Evolutionary conservation across 2,888 invertebrate genomes (phyloP).

Genomic region (Drosophila cyrtoloma): DNA sequence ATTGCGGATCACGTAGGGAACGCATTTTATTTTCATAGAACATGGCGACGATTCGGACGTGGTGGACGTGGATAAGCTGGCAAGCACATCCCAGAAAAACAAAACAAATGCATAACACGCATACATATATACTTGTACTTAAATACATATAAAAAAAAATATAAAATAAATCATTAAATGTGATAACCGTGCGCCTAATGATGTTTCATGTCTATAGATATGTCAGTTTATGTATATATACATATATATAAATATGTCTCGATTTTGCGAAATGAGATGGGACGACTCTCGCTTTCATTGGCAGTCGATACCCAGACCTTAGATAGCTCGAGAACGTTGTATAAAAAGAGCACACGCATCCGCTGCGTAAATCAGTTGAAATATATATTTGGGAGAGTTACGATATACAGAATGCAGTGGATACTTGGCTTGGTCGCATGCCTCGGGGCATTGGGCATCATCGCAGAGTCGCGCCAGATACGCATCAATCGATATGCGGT

Average conservation of each 20-base stretch:
- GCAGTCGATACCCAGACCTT: conserved; percentile 35
- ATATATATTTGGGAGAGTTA: conserved; percentile 32
- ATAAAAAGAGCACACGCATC: conserved; percentile 58
- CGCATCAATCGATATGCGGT: conserved; percentile 77
- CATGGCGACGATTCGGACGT: conserved; percentile 76
- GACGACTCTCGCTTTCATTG: conserved; percentile 73
- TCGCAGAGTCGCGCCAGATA: conserved; percentile 70
- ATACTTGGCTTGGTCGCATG: conserved; percentile 35
- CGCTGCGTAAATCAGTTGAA: conserved; percentile 59
- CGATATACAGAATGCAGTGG: conserved; percentile 53
- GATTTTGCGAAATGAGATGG: conserved; percentile 29
- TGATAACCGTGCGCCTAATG: conserved; percentile 72
- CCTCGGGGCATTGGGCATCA: conserved; percentile 39
- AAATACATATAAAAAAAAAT: conserved; percentile 20
- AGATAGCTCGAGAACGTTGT: conserved; percentile 64
- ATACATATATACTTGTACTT: conserved; percentile 9
- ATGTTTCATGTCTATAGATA: conserved; percentile 50
- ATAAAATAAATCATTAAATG: conserved; percentile 74
- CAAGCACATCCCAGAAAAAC: conserved; percentile 51
- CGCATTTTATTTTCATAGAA: conserved; percentile 79
- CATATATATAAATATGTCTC: conserved; percentile 6
- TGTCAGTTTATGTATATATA: background rate
- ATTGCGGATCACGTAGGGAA: conserved; percentile 68
- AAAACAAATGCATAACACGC: conserved; percentile 43
- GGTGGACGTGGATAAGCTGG: conserved; percentile 54